Evolutionary conservation across 2,888 invertebrate genomes (phyloP).

Genomic region (Drosophila engyochracea): DNA sequence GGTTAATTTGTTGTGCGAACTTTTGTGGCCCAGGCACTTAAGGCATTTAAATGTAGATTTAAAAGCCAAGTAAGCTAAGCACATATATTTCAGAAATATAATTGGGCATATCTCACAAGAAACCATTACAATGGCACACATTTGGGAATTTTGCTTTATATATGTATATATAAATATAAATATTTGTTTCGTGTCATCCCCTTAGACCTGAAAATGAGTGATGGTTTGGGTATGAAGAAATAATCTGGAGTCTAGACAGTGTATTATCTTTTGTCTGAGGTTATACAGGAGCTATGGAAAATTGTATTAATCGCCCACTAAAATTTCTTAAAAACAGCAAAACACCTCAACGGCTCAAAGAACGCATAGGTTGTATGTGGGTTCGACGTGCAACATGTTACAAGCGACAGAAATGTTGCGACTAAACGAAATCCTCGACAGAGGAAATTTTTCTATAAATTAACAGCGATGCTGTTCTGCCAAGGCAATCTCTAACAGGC

Average conservation of each 20-base stretch:
- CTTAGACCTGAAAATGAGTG: background rate
- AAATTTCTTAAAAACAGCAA: background rate
- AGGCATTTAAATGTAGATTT: conserved; percentile 45
- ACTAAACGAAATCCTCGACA: background rate
- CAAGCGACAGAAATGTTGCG: background rate
- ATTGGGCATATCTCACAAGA: conserved; percentile 28
- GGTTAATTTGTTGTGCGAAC: conserved; percentile 60
- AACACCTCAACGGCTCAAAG: background rate
- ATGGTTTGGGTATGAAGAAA: background rate
- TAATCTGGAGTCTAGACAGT: background rate
- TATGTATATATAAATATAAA: background rate
- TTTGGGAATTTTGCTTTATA: conserved; percentile 11
- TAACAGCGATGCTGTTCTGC: conserved; percentile 12
- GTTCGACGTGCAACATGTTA: conserved; percentile 31
- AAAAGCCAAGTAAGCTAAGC: conserved; percentile 15
- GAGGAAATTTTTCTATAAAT: conserved; percentile 32
- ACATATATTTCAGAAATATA: conserved; percentile 28
- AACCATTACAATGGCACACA: conserved; percentile 14
- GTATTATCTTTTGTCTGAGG: conserved; percentile 7
- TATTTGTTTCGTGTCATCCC: conserved; percentile 6
- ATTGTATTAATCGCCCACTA: background rate
- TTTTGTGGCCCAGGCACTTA: conserved; percentile 34
- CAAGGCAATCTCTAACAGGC: background rate
- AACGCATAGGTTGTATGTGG: background rate
- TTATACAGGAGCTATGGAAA: conserved; percentile 2